These are phyloP conservation scores for Sebastes hubbsi DNA, from an alignment of 2,797 vertebrate species.

Conservation along the genomic window DNA sequence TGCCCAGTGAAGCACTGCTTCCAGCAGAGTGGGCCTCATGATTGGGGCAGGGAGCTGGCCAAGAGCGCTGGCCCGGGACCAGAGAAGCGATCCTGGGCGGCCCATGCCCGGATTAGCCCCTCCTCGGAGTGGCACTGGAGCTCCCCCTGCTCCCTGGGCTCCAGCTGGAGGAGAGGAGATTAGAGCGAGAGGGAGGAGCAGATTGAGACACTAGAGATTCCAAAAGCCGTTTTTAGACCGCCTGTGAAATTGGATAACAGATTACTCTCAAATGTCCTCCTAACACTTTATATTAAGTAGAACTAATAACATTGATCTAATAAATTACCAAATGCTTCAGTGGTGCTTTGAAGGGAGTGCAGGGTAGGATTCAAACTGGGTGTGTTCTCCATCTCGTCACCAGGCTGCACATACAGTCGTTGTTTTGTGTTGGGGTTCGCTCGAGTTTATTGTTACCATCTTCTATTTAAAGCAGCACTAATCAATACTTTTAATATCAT, in stretches of 20 bases:
- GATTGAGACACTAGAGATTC: slow-evolving; percentile 73
- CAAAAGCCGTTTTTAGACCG: slow-evolving; percentile 70
- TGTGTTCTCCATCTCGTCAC: slow-evolving; percentile 14
- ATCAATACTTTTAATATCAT: background rate
- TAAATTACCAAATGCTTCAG: slow-evolving; percentile 66
- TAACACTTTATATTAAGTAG: slow-evolving; percentile 75
- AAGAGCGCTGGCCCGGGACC: slow-evolving; percentile 68
- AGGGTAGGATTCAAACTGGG: slow-evolving; percentile 24
- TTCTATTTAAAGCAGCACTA: background rate
- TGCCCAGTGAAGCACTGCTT: slow-evolving; percentile 20
- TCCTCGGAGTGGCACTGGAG: slow-evolving; percentile 62
- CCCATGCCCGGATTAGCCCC: slow-evolving; percentile 68
- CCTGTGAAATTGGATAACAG: slow-evolving; percentile 80
- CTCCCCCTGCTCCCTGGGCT: slow-evolving; percentile 57
- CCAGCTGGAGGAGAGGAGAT: slow-evolving; percentile 74
- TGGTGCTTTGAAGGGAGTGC: slow-evolving; percentile 47
- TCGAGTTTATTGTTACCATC: background rate
- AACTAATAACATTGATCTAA: slow-evolving; percentile 79
- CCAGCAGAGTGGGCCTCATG: slow-evolving; percentile 45
- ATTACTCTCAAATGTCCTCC: slow-evolving; percentile 75
- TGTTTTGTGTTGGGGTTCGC: background rate
- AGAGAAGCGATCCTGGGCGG: slow-evolving; percentile 72
- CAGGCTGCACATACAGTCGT: background rate
- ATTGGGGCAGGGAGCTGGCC: slow-evolving; percentile 57
- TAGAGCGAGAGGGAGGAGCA: slow-evolving; percentile 62